Evolutionary conservation across 2,113 vertebrate genomes (phyloP).

Genomic region (Carlito syrichta): DNA sequence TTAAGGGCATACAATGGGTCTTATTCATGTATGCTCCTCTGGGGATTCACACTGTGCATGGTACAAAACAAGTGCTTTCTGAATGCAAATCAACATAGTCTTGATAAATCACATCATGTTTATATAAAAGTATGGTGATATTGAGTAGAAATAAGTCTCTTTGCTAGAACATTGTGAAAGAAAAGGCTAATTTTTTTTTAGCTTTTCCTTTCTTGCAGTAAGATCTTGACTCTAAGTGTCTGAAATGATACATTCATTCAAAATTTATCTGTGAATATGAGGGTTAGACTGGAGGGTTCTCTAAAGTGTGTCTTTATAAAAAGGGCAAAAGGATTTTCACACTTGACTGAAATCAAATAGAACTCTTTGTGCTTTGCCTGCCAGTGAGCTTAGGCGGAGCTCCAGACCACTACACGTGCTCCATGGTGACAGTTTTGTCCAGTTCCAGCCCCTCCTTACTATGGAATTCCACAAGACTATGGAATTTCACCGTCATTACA

Average conservation of each 20-base stretch:
- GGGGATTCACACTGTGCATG: rapidly evolving
- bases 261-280: neutral
- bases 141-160: neutral
- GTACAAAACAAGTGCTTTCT: rapidly evolving
- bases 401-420: rapidly evolving
- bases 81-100: neutral
- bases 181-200: neutral
- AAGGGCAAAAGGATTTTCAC: neutral
- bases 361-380: neutral
- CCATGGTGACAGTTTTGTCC: rapidly evolving
- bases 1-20: neutral
- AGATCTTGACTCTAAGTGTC: neutral
- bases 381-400: neutral
- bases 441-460: no score
- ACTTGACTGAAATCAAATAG: neutral
- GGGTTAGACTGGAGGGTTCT: neutral
- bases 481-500: rapidly evolving
- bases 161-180: neutral
- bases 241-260: neutral
- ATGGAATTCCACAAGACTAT: rapidly evolving
- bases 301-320: neutral
- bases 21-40: neutral
- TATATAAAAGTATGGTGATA: rapidly evolving
- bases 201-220: neutral
- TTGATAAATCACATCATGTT: neutral